Evolutionary conservation across 2,888 invertebrate species (phyloP), one percentile per base, ranked within the genome.

Genomic region (Dasysyrphus tricinctus): DNA sequence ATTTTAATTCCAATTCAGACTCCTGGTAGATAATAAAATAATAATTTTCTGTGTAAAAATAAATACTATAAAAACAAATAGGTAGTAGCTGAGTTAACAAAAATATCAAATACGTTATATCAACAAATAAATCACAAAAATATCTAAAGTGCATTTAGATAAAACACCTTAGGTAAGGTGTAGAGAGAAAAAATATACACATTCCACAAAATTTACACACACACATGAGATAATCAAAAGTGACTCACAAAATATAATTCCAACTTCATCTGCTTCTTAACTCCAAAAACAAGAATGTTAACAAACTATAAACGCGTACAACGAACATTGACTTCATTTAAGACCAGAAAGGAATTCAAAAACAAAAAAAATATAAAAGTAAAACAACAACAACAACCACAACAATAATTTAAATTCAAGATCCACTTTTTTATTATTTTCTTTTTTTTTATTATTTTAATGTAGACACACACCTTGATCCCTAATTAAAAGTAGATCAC

Each of bases 401-500:
- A 63, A 24, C 11, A 14, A 29, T 5, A 19, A 24, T 61, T 61
- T 34, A 65, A 76, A 61, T 42, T 57, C 29, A 32, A 73, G 65
- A 72, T 84, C 70, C 72, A 75, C 57, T 75, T 83, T 29, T 32
- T 34, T n/a, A n/a, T n/a, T n/a, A n/a, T n/a, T n/a, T n/a, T n/a
- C n/a, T n/a, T 12, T 39, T 19, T 19, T 59, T 2, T 37, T 59
- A 2, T 37, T 42, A 29, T 29, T 63, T 63, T 19, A 49, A 59
- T 70, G 59, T 44, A 32, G 59, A 80, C 75, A 72, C 76, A 67
- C 72, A 47, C 67, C 72, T 61, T 80, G 80, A 84, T 79, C 61
- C 67, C 77, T 81, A 77, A 85, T 85, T 78, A 78, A 81, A 85
- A 85, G 61, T 85, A 85, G 85, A 85, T 85, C 85, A 85, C 80